phyloP scores from a whole-genome alignment of 1,140 invertebrate genomes.

The Acyrthosiphon pisum region DNA sequence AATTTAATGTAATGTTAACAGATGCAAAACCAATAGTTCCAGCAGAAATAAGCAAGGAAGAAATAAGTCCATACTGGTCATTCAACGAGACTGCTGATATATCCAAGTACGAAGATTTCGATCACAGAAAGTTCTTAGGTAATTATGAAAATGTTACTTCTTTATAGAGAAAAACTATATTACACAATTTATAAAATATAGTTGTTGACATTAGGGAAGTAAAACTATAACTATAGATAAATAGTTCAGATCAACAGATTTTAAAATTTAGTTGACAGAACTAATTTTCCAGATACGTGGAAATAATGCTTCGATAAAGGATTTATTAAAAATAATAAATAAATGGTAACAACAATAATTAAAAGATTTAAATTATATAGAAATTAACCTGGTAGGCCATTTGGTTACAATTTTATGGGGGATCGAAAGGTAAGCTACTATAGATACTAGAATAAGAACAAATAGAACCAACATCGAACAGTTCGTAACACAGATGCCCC shows the following conservation, averaged over 20 bases:
- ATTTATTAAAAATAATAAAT: not conserved
- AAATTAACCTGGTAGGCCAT: not conserved
- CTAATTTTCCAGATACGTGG: not conserved
- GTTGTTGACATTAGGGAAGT: not conserved
- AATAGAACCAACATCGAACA: no score
- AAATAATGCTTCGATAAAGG: not conserved
- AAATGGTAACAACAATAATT: not conserved
- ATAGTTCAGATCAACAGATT: not conserved
- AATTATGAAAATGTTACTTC: not conserved
- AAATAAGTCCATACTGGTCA: slow-evolving; percentile 54
- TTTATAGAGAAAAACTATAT: not conserved
- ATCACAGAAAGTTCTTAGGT: slow-evolving; percentile 59
- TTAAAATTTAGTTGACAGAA: not conserved
- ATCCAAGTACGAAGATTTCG: slow-evolving; percentile 60
- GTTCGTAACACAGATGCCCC: no score
- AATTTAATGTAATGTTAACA: not conserved
- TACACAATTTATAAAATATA: not conserved
- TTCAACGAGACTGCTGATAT: slow-evolving; percentile 58
- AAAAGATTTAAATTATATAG: not conserved
- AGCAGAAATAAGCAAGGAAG: slow-evolving; percentile 10
- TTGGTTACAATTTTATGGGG: no score
- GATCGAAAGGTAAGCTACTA: no score
- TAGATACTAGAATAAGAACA: no score
- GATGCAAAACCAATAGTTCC: slow-evolving; percentile 46
- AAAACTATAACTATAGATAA: no score